Conservation (phyloP, 2,888 invertebrate genomes). For the Oscheius sp. region DNA sequence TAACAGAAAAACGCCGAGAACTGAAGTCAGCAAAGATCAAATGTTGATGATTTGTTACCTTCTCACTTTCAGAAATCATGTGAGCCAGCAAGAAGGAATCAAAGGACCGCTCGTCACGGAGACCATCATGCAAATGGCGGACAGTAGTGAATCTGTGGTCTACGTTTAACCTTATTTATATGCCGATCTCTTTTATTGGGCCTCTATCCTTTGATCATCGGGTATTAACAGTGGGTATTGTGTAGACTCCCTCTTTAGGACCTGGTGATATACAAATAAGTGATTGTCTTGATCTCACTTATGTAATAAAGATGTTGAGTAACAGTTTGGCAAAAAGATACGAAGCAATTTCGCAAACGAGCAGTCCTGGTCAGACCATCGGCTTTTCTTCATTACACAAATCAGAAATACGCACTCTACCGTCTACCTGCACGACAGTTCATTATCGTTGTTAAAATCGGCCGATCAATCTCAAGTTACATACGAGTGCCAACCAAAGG, state of each 20-base stretch:
- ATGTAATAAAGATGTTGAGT: neutral
- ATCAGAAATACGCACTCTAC: too few relatives aligned
- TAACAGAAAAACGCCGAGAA: neutral
- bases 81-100: neutral
- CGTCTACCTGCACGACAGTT: too few relatives aligned
- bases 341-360: too few relatives aligned
- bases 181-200: neutral
- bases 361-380: too few relatives aligned
- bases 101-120: conserved; percentile 15
- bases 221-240: neutral
- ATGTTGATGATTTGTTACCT: neutral
- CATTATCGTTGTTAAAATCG: too few relatives aligned
- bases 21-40: neutral
- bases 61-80: conserved; percentile 24
- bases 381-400: too few relatives aligned
- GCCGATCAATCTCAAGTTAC: too few relatives aligned
- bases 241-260: neutral
- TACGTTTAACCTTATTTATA: conserved; percentile 16
- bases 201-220: neutral
- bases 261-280: neutral
- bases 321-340: too few relatives aligned
- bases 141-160: conserved; percentile 27
- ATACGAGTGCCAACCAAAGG: neutral
- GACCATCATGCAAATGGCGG: conserved; percentile 14
- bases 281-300: conserved; percentile 33